phyloP scores from a whole-genome alignment of 2,113 vertebrate genomes.

The Felis chaus region DNA sequence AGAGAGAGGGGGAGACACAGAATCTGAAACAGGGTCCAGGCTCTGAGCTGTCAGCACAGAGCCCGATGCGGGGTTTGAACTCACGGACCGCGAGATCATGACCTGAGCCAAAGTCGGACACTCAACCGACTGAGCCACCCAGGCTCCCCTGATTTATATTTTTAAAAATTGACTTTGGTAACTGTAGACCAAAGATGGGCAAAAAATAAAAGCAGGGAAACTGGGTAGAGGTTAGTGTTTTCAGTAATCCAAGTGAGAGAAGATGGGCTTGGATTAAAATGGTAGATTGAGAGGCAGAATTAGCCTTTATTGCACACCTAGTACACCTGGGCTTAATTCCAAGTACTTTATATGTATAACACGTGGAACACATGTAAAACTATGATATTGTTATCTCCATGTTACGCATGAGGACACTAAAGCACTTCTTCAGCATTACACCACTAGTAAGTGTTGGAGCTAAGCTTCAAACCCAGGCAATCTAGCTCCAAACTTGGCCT shows the following conservation, averaged over 20 bases:
- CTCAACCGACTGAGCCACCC: no score
- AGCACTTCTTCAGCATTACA: background rate
- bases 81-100: no score
- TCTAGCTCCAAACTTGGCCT: background rate
- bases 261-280: background rate
- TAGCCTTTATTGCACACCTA: background rate
- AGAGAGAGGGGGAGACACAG: no score
- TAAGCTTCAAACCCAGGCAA: background rate
- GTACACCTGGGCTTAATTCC: background rate
- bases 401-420: background rate
- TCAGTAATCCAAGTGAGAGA: background rate
- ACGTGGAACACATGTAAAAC: background rate
- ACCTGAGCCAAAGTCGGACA: fast-evolving
- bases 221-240: background rate
- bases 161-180: background rate
- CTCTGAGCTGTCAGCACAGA: no score
- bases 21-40: no score
- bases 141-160: background rate
- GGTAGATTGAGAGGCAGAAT: background rate
- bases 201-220: background rate
- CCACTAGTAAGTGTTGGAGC: background rate
- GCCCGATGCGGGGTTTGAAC: no score
- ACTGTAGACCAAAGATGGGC: background rate
- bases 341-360: background rate
- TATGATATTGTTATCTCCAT: background rate